Conservation (phyloP, 2,888 invertebrate species). For the Xylota segnis region DNA sequence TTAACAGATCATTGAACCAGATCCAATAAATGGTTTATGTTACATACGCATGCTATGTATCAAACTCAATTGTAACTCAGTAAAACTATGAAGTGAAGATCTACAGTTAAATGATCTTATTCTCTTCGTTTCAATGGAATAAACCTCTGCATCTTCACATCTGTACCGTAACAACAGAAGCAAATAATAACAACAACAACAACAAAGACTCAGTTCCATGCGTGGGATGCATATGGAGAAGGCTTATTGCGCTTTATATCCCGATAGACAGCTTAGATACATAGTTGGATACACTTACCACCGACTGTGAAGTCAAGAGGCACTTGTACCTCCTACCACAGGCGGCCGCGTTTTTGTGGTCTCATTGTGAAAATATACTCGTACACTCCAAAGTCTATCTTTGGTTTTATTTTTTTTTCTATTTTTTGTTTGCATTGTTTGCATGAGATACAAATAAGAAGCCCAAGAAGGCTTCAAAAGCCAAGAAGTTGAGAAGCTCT, state of each 20-base stretch:
- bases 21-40: no score
- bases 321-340: slow-evolving; percentile 49
- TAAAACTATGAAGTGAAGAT: not conserved
- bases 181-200: slow-evolving; percentile 12
- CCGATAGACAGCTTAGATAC: slow-evolving; percentile 49
- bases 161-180: slow-evolving; percentile 10
- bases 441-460: slow-evolving; percentile 39
- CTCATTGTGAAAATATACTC: slow-evolving; percentile 52
- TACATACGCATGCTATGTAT: no score
- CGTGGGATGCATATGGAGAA: slow-evolving; percentile 59
- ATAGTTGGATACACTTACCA: slow-evolving; percentile 35
- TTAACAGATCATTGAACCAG: no score
- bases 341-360: slow-evolving; percentile 14
- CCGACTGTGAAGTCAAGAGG: slow-evolving; percentile 50
- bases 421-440: no score
- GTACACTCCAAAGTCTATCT: slow-evolving; percentile 21
- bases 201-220: slow-evolving; percentile 48
- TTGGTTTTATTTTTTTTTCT: not conserved
- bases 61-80: not conserved
- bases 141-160: not conserved
- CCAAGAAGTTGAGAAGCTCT: slow-evolving; percentile 52
- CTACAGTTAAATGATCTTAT: not conserved
- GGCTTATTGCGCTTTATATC: slow-evolving; percentile 55
- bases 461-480: slow-evolving; percentile 44
- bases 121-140: not conserved